These are phyloP conservation scores for Dicyrtomina minuta DNA, from an alignment of 2,888 invertebrate species.

Conservation along the genomic window DNA sequence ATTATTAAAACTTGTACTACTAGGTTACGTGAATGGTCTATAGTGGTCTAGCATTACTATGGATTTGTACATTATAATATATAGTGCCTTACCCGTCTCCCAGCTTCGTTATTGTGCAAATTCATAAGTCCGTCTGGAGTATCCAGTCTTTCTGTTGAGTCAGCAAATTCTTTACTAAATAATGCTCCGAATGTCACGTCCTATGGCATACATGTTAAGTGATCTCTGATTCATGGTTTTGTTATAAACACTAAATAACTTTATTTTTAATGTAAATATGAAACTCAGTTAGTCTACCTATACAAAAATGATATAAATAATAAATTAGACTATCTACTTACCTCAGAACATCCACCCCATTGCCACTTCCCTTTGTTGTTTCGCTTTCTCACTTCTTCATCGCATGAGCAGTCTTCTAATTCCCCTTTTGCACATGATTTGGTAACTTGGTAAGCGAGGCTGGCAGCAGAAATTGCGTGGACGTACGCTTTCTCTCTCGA, in stretches of 20 bases:
- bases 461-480: constrained; percentile 83
- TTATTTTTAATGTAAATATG: too few species aligned
- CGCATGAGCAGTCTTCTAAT: constrained; percentile 84
- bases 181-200: constrained; percentile 81
- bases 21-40: too few species aligned
- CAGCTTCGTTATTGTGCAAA: constrained; percentile 89
- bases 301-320: background rate
- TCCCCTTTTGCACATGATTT: constrained; percentile 83
- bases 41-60: too few species aligned
- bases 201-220: constrained; percentile 57
- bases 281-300: too few species aligned
- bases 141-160: constrained; percentile 73
- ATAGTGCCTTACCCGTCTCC: constrained; percentile 76
- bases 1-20: too few species aligned
- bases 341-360: constrained; percentile 93
- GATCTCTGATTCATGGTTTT: too few species aligned
- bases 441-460: constrained; percentile 84
- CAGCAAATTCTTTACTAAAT: constrained; percentile 83
- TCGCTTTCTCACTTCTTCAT: constrained; percentile 70
- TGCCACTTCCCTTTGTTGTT: constrained; percentile 78
- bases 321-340: constrained; percentile 55
- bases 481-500: constrained; percentile 87
- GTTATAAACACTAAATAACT: too few species aligned
- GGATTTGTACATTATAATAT: too few species aligned
- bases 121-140: constrained; percentile 80